A percentile compares a stretch with the other conserved stretches of the same genome.
Conservation (phyloP, 2,113 vertebrate species). For the Bos javanicus region DNA sequence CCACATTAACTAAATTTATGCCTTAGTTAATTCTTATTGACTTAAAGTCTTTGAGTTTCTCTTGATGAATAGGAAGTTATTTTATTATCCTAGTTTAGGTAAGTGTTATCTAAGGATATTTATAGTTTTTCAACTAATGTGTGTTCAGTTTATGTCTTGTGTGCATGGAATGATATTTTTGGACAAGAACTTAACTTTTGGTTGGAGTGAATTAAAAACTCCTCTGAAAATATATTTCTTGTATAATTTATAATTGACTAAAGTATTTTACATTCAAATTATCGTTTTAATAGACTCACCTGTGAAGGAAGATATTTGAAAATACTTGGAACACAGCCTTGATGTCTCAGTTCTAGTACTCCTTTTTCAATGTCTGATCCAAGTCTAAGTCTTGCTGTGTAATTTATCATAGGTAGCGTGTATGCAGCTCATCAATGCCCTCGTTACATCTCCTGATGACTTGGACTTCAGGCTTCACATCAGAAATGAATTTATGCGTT, state of each 20-base stretch:
- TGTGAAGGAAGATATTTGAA: background rate
- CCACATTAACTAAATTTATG: background rate
- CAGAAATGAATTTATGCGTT: conserved; percentile 99
- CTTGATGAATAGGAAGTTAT: background rate
- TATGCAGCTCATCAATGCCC: conserved; percentile 99
- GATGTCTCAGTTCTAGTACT: background rate
- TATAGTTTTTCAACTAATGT: background rate
- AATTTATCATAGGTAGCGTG: conserved; percentile 91
- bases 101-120: background rate
- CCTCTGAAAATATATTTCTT: background rate
- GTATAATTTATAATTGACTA: background rate
- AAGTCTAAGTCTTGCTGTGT: conserved; percentile 60
- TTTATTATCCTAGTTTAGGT: background rate
- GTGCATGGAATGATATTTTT: background rate
- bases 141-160: background rate
- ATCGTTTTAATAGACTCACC: background rate
- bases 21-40: background rate
- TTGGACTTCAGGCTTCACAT: conserved; percentile 98
- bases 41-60: background rate
- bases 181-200: background rate
- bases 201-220: background rate
- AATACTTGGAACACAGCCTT: background rate
- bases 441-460: conserved; percentile 98
- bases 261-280: background rate
- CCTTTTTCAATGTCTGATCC: background rate